Evolutionary conservation across 2,888 invertebrate genomes (phyloP).

Genomic region (Megamerina dolium): DNA sequence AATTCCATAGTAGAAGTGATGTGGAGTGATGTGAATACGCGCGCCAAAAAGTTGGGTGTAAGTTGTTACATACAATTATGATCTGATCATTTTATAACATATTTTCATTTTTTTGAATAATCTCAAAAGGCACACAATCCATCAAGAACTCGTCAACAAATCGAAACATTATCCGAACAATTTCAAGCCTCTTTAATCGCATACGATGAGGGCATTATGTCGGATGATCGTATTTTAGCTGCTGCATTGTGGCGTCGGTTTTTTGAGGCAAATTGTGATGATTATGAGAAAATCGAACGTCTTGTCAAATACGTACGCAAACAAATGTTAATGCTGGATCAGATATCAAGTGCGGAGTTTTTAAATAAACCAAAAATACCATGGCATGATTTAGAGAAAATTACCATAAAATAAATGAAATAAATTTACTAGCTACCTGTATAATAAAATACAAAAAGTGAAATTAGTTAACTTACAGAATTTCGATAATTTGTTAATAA

Average conservation of each 20-base stretch:
- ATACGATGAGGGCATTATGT: conserved; percentile 80
- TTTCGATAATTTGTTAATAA: no score
- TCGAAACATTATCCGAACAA: conserved; percentile 65
- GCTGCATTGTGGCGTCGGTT: conserved; percentile 81
- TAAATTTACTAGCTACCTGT: no score
- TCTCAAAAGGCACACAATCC: conserved; percentile 57
- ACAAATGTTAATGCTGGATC: conserved; percentile 62
- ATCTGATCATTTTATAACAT: no score
- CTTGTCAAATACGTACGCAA: conserved; percentile 71
- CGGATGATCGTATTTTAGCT: conserved; percentile 71
- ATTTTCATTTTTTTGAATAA: conserved; percentile 5
- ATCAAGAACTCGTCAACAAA: conserved; percentile 58
- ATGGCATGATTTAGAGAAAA: conserved; percentile 50
- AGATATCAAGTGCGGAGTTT: conserved; percentile 54
- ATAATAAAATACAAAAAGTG: no score
- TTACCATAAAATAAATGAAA: conserved; percentile 12
- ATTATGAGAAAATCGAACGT: conserved; percentile 61
- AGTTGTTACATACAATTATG: conserved; percentile 29
- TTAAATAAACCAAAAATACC: conserved; percentile 54
- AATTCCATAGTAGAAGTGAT: conserved; percentile 72
- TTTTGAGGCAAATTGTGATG: conserved; percentile 61
- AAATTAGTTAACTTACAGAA: no score
- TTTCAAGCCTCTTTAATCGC: conserved; percentile 77
- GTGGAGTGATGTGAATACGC: conserved; percentile 74
- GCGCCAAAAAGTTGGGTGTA: conserved; percentile 65